Percentiles rank a stretch among this genome's conserved stretches.
Evolutionary conservation across 2,888 invertebrate species (phyloP).

Genomic region (Erebia epiphron): DNA sequence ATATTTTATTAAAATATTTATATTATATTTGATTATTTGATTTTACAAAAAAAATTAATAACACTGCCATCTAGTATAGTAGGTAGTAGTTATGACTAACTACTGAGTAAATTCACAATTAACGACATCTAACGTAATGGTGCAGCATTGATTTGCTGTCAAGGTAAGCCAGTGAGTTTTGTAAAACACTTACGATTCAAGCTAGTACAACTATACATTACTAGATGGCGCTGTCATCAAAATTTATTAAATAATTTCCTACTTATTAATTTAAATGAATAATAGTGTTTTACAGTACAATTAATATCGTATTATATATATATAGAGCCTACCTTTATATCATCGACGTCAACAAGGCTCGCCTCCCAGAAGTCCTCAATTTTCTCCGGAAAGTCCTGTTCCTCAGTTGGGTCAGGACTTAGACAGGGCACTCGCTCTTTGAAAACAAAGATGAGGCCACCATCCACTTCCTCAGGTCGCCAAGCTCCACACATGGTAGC

Average conservation of each 20-base stretch:
- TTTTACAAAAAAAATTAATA: no score
- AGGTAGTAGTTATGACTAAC: neutral
- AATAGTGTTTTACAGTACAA: neutral
- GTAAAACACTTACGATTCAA: neutral
- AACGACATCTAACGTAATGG: neutral
- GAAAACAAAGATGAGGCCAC: conserved; percentile 72
- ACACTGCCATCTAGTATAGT: conserved; percentile 9
- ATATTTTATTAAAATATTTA: no score
- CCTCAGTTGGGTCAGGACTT: conserved; percentile 71
- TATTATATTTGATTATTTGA: no score
- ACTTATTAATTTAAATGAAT: neutral
- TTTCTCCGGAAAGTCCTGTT: conserved; percentile 74
- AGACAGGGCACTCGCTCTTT: conserved; percentile 63
- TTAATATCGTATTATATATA: neutral
- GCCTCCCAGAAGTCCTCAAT: conserved; percentile 77
- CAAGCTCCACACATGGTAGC: conserved; percentile 80
- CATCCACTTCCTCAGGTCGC: conserved; percentile 76
- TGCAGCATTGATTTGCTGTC: neutral
- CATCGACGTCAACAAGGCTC: conserved; percentile 49
- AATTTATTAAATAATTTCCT: neutral
- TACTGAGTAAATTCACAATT: neutral
- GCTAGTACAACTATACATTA: neutral
- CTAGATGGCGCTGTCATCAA: conserved; percentile 16
- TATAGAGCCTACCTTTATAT: conserved; percentile 57
- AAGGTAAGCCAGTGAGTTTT: neutral